A percentile compares a stretch with the other conserved stretches of the same genome.
These are phyloP conservation scores for Cetonia aurata DNA, from an alignment of 2,888 invertebrate species.

Conservation along the genomic window DNA sequence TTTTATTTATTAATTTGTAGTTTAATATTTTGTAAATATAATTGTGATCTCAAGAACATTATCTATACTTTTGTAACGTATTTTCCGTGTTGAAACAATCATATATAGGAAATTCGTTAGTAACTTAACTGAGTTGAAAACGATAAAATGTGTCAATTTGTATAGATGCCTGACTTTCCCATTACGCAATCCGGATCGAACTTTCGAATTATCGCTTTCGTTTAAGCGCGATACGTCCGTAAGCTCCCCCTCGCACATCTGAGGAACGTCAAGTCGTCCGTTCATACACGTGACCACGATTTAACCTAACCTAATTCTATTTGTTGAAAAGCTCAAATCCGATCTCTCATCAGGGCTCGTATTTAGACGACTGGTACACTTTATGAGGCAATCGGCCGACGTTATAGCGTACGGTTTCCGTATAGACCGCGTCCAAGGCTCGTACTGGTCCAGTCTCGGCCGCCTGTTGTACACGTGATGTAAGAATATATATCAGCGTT, in stretches of 20 bases:
- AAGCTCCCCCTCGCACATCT: conserved; percentile 10
- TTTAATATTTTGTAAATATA: no score
- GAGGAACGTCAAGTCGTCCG: conserved; percentile 1
- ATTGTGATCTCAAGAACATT: no score
- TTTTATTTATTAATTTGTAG: no score
- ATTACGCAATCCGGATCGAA: no score
- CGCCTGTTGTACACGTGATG: conserved; percentile 51
- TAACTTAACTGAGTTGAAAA: no score
- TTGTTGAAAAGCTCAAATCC: conserved; percentile 57
- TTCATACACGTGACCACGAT: conserved; percentile 52
- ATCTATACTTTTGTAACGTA: no score
- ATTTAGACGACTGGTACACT: conserved; percentile 58
- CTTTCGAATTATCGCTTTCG: not conserved
- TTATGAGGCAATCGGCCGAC: conserved; percentile 55
- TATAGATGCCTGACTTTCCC: no score
- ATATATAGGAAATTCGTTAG: no score
- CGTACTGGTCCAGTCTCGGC: conserved; percentile 34
- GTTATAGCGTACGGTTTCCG: conserved; percentile 25
- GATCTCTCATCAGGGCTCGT: conserved; percentile 57
- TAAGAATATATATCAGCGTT: conserved; percentile 57
- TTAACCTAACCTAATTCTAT: conserved; percentile 59
- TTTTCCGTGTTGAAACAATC: no score
- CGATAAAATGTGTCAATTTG: no score
- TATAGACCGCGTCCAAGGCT: conserved; percentile 25
- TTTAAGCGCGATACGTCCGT: not conserved